Evolutionary conservation across 2,113 vertebrate genomes (phyloP).

Genomic region (Theristicus caerulescens): DNA sequence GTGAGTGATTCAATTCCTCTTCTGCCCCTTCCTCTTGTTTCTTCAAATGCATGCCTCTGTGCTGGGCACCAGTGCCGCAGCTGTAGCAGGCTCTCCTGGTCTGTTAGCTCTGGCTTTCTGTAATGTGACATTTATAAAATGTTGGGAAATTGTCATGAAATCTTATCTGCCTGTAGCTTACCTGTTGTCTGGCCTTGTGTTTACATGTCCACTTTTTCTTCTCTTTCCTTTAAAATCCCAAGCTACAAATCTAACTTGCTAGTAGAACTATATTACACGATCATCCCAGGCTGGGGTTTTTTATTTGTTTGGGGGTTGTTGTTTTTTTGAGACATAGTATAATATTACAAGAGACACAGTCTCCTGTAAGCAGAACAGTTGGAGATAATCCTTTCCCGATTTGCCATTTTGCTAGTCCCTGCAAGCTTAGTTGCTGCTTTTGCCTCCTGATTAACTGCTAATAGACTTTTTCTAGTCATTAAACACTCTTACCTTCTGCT

Average conservation of each 20-base stretch:
- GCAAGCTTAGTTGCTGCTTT: neutral
- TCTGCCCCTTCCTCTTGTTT: neutral
- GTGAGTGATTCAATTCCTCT: neutral
- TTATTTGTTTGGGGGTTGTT: neutral
- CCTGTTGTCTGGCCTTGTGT: neutral
- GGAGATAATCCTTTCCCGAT: neutral
- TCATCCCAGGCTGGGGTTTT: fast-evolving
- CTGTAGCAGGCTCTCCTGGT: neutral
- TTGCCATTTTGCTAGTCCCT: neutral
- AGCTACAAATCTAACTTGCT: neutral
- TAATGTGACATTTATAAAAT: neutral
- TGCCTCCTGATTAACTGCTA: neutral
- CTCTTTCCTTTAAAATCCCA: neutral
- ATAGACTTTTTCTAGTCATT: neutral
- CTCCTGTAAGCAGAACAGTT: neutral
- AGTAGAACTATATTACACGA: neutral
- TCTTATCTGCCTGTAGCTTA: neutral
- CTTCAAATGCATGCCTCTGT: neutral
- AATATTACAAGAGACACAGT: neutral
- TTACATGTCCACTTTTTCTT: neutral
- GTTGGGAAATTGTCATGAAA: neutral
- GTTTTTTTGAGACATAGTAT: neutral
- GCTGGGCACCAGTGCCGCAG: neutral
- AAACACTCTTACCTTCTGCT: neutral
- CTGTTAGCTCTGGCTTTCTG: neutral